These are phyloP conservation scores for Pantherophis alleghaniensis DNA, from an alignment of 2,797 vertebrate genomes.

Conservation along the genomic window DNA sequence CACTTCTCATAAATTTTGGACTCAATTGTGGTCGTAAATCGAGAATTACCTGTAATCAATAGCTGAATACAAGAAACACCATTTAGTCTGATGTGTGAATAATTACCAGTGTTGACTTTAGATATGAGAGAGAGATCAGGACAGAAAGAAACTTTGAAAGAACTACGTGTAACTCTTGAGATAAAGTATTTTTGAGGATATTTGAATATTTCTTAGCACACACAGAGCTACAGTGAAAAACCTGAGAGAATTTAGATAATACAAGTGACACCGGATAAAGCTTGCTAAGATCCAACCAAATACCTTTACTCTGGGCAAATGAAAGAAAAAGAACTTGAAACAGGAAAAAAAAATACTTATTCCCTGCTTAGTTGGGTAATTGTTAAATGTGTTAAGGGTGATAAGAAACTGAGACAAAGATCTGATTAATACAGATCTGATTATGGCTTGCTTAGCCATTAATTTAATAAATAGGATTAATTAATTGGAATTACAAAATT, in stretches of 20 bases:
- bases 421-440: background rate
- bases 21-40: too few relatives aligned
- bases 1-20: too few relatives aligned
- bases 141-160: background rate
- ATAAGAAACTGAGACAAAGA: background rate
- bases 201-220: background rate
- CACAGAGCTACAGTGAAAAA: background rate
- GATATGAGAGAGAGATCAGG: background rate
- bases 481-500: background rate
- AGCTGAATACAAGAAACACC: background rate
- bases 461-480: background rate
- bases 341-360: background rate
- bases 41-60: background rate
- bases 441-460: background rate
- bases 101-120: background rate
- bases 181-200: background rate
- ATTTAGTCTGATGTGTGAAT: background rate
- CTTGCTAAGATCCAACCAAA: background rate
- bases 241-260: background rate
- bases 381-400: background rate
- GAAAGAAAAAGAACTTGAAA: background rate
- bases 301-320: background rate
- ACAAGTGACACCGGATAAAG: background rate
- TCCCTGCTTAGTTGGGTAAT: background rate
- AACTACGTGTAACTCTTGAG: background rate